Conservation (phyloP, 2,888 invertebrate species). For the Chalcis sispes region DNA sequence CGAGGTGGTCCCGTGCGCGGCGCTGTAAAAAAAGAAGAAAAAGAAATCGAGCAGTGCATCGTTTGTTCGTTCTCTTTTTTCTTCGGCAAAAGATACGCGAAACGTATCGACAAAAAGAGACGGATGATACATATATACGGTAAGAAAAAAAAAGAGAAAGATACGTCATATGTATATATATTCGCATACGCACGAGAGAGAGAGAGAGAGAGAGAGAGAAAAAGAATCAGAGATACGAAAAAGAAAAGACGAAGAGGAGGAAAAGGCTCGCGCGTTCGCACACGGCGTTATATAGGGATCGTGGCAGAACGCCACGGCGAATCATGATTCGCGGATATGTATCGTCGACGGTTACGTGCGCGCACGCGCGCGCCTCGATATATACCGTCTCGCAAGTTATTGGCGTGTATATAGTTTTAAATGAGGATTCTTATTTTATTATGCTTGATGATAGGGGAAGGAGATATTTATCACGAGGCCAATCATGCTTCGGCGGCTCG, state of each 20-base stretch:
- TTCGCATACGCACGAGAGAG: background rate
- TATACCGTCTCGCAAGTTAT: constrained; percentile 33
- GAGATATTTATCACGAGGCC: constrained; percentile 50
- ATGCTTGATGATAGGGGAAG: constrained; percentile 45
- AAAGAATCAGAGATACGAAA: background rate
- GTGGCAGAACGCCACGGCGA: too few relatives aligned
- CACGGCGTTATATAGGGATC: too few relatives aligned
- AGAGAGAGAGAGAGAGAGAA: background rate
- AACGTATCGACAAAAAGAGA: background rate
- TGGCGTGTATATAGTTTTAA: constrained; percentile 40
- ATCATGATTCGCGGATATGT: constrained; percentile 52
- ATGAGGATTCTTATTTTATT: constrained; percentile 48
- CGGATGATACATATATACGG: too few relatives aligned
- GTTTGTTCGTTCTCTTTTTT: too few relatives aligned
- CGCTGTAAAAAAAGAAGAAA: background rate
- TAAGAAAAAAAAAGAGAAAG: background rate
- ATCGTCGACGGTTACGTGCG: constrained; percentile 12
- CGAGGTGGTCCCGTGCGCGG: constrained; percentile 32
- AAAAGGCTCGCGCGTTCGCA: constrained; percentile 12
- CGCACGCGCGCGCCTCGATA: too few relatives aligned
- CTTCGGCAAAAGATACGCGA: too few relatives aligned
- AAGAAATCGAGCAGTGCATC: background rate
- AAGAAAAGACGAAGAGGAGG: constrained; percentile 8
- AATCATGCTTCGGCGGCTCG: constrained; percentile 38
- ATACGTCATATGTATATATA: background rate